These are phyloP conservation scores for Hoplostethus mediterraneus DNA, from an alignment of 2,797 vertebrate genomes.

Conservation along the genomic window DNA sequence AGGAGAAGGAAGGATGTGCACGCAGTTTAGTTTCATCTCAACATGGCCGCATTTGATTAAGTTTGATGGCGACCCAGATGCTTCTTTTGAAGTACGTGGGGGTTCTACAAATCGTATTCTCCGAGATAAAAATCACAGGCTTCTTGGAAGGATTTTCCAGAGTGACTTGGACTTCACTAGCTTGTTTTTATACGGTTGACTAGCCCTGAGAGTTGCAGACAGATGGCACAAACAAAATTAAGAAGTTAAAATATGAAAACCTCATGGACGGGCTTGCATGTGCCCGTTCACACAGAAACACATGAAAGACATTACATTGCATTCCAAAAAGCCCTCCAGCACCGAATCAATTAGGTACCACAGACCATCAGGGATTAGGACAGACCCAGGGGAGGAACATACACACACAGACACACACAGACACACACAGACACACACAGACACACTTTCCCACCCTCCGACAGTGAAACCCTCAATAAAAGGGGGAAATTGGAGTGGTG, in stretches of 20 bases:
- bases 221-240: conserved; percentile 10
- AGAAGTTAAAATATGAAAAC: conserved; percentile 1
- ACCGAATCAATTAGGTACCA: conserved; percentile 43
- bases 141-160: conserved; percentile 3
- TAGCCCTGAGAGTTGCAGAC: conserved; percentile 12
- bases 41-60: conserved; percentile 25
- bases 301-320: background rate
- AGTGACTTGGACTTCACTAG: background rate
- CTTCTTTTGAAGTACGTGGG: conserved; percentile 33
- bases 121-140: conserved; percentile 8
- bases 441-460: conserved; percentile 52
- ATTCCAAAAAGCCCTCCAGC: conserved; percentile 41
- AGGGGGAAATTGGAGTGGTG: conserved; percentile 65
- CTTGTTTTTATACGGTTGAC: background rate
- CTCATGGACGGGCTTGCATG: background rate
- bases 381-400: conserved; percentile 28
- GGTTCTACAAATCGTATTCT: conserved; percentile 25
- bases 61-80: conserved; percentile 44
- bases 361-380: conserved; percentile 32
- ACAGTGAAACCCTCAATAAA: conserved; percentile 68
- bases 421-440: conserved; percentile 17
- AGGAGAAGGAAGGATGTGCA: conserved; percentile 15
- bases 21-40: conserved; percentile 22
- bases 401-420: conserved; percentile 11
- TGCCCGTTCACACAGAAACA: background rate